Evolutionary conservation across 1,140 invertebrate species (phyloP).

Genomic region (Drosophila dunni): DNA sequence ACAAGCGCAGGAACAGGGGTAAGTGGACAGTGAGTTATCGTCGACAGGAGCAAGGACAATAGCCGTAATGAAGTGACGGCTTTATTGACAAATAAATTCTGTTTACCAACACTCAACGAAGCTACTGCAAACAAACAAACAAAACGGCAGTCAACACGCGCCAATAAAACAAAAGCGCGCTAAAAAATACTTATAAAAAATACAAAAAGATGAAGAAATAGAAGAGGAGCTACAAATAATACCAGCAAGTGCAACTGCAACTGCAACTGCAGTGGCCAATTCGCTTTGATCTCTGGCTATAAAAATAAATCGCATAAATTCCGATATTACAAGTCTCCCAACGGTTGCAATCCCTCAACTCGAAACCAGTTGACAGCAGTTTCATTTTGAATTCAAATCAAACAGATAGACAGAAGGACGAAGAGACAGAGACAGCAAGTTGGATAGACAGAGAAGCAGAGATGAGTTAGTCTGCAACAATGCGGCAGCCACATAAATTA

Average conservation of each 20-base stretch:
- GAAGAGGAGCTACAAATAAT: conserved; percentile 25
- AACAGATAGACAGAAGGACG: conserved; percentile 15
- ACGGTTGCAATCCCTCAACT: background rate
- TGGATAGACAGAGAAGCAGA: conserved; percentile 10
- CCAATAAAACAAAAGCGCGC: conserved; percentile 38
- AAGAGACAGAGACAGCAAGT: background rate
- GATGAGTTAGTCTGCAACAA: conserved; percentile 39
- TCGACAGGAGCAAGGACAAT: conserved; percentile 58
- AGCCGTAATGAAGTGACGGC: conserved; percentile 80
- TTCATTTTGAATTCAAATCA: conserved; percentile 72
- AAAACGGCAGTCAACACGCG: conserved; percentile 26
- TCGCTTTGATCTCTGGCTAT: conserved; percentile 72
- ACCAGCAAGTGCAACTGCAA: conserved; percentile 29
- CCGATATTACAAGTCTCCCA: conserved; percentile 54
- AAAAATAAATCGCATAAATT: conserved; percentile 77
- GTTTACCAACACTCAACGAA: conserved; percentile 74
- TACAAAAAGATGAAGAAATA: background rate
- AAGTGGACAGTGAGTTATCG: conserved; percentile 62
- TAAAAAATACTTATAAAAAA: conserved; percentile 33
- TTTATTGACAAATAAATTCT: conserved; percentile 83
- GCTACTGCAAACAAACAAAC: conserved; percentile 35
- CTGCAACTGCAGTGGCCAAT: conserved; percentile 63
- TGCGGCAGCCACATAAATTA: conserved; percentile 70
- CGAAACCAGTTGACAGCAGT: conserved; percentile 14
- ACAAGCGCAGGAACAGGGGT: background rate